These are phyloP conservation scores for Macrosiphum euphorbiae DNA, from an alignment of 2,888 invertebrate genomes.

Conservation along the genomic window DNA sequence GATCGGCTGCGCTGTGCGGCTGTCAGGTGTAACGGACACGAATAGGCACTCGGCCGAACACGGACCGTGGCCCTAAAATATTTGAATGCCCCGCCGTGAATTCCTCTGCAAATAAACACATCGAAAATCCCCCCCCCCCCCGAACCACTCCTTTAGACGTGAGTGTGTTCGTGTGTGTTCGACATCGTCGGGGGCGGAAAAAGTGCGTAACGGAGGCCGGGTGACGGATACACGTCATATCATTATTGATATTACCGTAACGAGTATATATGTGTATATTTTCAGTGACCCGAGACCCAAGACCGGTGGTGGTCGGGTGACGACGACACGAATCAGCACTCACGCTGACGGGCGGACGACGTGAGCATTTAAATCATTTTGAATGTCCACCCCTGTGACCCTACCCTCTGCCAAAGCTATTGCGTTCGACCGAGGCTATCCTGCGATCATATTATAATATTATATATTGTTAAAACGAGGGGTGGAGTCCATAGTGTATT, in stretches of 20 bases:
- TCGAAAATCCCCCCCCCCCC: neutral
- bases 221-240: neutral
- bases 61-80: neutral
- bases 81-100: neutral
- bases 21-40: neutral
- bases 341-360: neutral
- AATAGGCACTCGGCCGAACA: neutral
- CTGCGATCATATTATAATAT: neutral
- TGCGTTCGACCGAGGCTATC: neutral
- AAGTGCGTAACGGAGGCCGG: neutral
- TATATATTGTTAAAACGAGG: neutral
- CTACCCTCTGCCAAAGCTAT: neutral
- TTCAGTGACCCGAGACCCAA: neutral
- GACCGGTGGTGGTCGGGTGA: neutral
- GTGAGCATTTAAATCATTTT: neutral
- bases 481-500: neutral
- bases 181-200: neutral
- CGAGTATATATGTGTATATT: neutral
- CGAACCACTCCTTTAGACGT: neutral
- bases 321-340: constrained; percentile 55
- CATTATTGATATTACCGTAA: neutral
- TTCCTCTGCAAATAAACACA: neutral
- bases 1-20: neutral
- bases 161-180: neutral
- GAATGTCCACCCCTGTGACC: neutral